Conservation (phyloP, 2,888 invertebrate species). For the Hofmannophila pseudospretella region DNA sequence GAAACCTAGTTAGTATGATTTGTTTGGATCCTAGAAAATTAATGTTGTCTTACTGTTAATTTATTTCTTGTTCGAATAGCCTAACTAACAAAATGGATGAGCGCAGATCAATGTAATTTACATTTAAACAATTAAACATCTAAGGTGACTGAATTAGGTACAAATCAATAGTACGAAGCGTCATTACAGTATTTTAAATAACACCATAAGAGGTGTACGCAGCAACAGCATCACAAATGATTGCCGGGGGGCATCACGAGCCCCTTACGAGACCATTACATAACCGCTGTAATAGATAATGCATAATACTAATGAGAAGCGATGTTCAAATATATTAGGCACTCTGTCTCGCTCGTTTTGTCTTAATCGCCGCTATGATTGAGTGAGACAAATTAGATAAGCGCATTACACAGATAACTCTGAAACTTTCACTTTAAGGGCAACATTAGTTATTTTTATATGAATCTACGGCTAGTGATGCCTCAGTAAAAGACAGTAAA, state of each 20-base stretch:
- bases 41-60: too few relatives aligned
- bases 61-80: too few relatives aligned
- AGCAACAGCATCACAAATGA: constrained; percentile 30
- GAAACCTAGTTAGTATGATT: too few relatives aligned
- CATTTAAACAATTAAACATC: too few relatives aligned
- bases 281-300: constrained; percentile 64
- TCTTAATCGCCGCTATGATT: constrained; percentile 47
- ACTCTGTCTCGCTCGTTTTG: constrained; percentile 45
- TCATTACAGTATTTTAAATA: constrained; percentile 1
- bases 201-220: background rate
- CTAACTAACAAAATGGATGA: too few relatives aligned
- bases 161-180: background rate
- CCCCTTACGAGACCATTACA: constrained; percentile 51
- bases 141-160: background rate
- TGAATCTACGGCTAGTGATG: too few relatives aligned
- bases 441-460: constrained; percentile 28
- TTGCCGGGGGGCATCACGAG: constrained; percentile 52
- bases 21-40: too few relatives aligned
- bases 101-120: too few relatives aligned
- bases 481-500: too few relatives aligned
- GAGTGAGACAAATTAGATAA: constrained; percentile 69
- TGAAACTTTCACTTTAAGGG: constrained; percentile 63
- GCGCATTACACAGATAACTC: constrained; percentile 43
- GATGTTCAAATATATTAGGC: constrained; percentile 67
- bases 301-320: constrained; percentile 68